Evolutionary conservation across 2,113 vertebrate species (phyloP).

Genomic region (Pelecanus crispus): DNA sequence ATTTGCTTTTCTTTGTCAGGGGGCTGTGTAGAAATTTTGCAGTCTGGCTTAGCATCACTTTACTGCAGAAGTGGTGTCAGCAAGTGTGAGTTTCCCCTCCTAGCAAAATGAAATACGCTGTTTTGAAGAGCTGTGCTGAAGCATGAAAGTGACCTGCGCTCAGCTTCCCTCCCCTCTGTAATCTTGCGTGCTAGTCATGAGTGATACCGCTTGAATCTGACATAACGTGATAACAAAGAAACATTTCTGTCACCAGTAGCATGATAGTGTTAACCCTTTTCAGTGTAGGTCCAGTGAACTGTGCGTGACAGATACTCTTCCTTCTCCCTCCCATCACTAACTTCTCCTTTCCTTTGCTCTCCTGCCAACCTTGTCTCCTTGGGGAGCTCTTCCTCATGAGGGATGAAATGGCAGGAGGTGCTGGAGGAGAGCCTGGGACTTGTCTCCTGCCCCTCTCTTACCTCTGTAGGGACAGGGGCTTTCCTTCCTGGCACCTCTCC

Average conservation of each 20-base stretch:
- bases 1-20: neutral
- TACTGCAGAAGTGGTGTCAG: neutral
- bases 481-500: neutral
- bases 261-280: neutral
- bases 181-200: neutral
- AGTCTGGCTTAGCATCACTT: neutral
- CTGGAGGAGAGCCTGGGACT: neutral
- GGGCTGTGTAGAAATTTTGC: neutral
- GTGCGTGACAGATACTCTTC: neutral
- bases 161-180: neutral
- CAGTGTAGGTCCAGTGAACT: neutral
- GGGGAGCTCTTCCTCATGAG: neutral
- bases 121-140: slow-evolving; percentile 40
- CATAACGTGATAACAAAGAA: neutral
- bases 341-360: neutral
- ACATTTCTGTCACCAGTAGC: neutral
- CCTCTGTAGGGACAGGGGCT: neutral
- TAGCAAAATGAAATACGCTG: neutral
- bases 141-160: neutral
- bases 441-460: neutral
- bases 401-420: neutral
- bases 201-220: neutral
- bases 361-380: neutral
- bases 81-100: neutral
- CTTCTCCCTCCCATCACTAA: neutral